Percentiles rank a stretch among this genome's conserved stretches.
Conservation (phyloP, 2,797 vertebrate genomes). For the Sebastes kiyomatsui region DNA sequence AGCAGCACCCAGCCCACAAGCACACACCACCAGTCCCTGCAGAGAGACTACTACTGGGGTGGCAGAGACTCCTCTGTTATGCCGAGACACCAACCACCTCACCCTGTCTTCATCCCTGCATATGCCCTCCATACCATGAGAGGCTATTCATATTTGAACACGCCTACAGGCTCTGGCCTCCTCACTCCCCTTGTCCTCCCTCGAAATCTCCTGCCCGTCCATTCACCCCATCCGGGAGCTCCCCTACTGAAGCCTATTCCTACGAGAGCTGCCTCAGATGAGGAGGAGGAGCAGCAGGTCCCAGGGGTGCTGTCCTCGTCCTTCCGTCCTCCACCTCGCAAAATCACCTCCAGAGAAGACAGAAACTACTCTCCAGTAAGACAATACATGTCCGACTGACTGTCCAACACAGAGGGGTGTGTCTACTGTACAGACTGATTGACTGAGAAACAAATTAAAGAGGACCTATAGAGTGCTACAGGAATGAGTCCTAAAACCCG, state of each 20-base stretch:
- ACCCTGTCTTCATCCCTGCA: slow-evolving; percentile 65
- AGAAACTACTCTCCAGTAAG: slow-evolving; percentile 26
- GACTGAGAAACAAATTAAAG: neutral
- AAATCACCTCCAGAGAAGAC: slow-evolving; percentile 65
- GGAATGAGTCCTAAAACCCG: too few species aligned
- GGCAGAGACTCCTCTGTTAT: slow-evolving; percentile 31
- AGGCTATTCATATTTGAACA: slow-evolving; percentile 70
- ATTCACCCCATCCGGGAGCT: slow-evolving; percentile 33
- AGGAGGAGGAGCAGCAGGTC: slow-evolving; percentile 79
- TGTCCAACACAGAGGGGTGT: neutral
- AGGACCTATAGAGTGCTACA: too few species aligned
- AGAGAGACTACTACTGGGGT: slow-evolving; percentile 62
- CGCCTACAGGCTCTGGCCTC: slow-evolving; percentile 42
- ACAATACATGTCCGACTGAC: slow-evolving; percentile 60
- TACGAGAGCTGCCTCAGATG: slow-evolving; percentile 58
- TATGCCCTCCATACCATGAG: slow-evolving; percentile 69
- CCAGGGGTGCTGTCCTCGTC: slow-evolving; percentile 55
- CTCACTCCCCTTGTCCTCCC: slow-evolving; percentile 65
- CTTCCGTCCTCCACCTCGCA: slow-evolving; percentile 77
- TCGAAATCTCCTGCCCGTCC: slow-evolving; percentile 39
- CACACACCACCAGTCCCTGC: slow-evolving; percentile 25
- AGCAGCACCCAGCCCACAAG: slow-evolving; percentile 2
- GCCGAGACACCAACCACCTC: slow-evolving; percentile 46
- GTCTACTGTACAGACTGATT: neutral
- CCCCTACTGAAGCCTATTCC: slow-evolving; percentile 48